A percentile compares a stretch with the other conserved stretches of the same genome.
Conservation (phyloP, 1,140 invertebrate species). For the Adelges cooleyi region DNA sequence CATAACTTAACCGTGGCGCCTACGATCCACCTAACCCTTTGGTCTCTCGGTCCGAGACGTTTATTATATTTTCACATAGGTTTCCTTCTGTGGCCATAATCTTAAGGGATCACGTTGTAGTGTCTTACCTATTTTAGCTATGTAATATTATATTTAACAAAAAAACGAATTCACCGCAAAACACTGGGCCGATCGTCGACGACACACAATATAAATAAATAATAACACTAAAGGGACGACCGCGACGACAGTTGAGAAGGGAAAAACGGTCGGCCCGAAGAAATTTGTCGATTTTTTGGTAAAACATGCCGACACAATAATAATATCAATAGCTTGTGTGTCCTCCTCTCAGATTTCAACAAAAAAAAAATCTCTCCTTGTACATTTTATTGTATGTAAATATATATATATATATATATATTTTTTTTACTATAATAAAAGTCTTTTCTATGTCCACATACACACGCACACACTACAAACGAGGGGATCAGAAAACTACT, state of each 20-base stretch:
- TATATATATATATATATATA: neutral
- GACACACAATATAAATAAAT: neutral
- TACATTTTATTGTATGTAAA: no score
- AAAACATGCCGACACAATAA: constrained; percentile 26
- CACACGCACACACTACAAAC: neutral
- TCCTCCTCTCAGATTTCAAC: constrained; percentile 24
- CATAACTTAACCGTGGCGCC: no score
- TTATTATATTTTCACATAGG: no score
- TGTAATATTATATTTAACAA: no score
- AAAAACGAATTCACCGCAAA: constrained; percentile 17
- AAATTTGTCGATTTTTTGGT: constrained; percentile 26
- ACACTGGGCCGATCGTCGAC: neutral
- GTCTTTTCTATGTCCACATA: neutral
- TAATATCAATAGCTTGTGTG: constrained; percentile 19
- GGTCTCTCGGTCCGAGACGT: no score
- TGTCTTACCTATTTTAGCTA: no score
- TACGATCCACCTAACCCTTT: no score
- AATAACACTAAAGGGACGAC: neutral
- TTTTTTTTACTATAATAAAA: neutral
- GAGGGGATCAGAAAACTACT: neutral
- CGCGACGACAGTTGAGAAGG: neutral
- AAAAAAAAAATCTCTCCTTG: constrained; percentile 23
- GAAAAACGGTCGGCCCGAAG: neutral
- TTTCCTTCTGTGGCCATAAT: no score
- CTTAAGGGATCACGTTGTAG: no score